Base-by-base conservation (phyloP, 2,888 invertebrate species). In the Agelastica alni region DNA sequence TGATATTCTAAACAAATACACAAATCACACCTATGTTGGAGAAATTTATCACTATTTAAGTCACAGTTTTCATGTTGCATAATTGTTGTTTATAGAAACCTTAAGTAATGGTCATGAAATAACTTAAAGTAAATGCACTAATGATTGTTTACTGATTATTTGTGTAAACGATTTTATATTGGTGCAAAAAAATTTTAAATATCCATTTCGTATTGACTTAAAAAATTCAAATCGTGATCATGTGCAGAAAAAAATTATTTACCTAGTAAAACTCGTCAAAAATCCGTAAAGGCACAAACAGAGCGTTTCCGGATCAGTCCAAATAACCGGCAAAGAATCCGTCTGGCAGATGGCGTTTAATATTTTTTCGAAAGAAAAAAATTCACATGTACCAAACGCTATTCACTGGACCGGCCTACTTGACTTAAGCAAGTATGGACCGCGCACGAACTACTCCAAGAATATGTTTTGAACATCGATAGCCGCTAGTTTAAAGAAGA, bases 401-500 rank as follows among this genome's bases (percentile, higher is more conserved):
- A 59, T 59, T 56, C 59, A 51, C 56, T 53, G 28, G 17, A 48
- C 49, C 53, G 59, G 53, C 18, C 56, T 47, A 56, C 39, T 59
- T 56, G 37, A 51, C 54, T 59, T 64, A 47, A 61, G 63, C 65
- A 47, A 61, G 64, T 45, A 44, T 34, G 34, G 34, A 34, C 14
- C 34, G 63, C 67, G 66, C 65, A 64, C 66, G 66, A 66, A 63
- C 63, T 59, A 63, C 58, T 42, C 48, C 44, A 20, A 51, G 16
- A 62, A 65, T 69, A 66, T 59, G 51, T 56, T 47, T 45, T 39
- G 42, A 43, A 55, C 45, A 44, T 49, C 59, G 47, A 58, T 41
- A 58, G 44, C 42, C 47, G 51, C 58, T 53, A 51, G 61, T 64
- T 57, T 60, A 62, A 64, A 60, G 57, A 61, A 56, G 59, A 60